Conservation (phyloP, 2,797 vertebrate genomes). For the Clarias fuscus region DNA sequence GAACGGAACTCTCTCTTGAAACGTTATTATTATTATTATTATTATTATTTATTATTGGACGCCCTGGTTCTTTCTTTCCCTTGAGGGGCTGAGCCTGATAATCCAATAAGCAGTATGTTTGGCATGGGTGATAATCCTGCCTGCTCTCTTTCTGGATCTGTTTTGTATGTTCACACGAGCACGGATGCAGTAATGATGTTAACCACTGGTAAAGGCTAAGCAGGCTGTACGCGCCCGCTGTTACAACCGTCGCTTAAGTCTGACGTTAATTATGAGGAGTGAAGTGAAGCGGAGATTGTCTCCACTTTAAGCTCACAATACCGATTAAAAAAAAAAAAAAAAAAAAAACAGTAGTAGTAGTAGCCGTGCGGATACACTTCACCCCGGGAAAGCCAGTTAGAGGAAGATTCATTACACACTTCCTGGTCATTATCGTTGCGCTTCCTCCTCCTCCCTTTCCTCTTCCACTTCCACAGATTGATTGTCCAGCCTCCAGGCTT, state of each 20-base stretch:
- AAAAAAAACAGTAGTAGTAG: neutral
- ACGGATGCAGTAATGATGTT: neutral
- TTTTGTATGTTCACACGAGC: neutral
- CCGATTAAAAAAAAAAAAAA: constrained; percentile 10
- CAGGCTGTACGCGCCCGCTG: constrained; percentile 26
- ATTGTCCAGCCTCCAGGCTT: constrained; percentile 26
- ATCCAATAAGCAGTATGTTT: neutral
- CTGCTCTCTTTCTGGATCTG: constrained; percentile 21
- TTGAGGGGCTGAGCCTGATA: neutral
- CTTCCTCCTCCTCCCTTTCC: neutral
- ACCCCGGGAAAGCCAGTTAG: constrained; percentile 50
- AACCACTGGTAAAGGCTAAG: constrained; percentile 38
- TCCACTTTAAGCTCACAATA: constrained; percentile 29
- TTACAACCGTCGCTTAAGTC: constrained; percentile 48
- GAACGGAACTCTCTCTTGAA: no score
- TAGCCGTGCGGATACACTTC: constrained; percentile 25
- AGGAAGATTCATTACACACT: constrained; percentile 50
- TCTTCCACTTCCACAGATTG: constrained; percentile 26
- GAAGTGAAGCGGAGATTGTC: constrained; percentile 38
- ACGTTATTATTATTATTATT: neutral
- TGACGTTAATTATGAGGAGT: constrained; percentile 48
- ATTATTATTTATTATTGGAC: neutral
- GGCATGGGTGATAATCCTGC: neutral
- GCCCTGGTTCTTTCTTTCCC: neutral
- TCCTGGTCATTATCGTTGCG: neutral